phyloP scores from a whole-genome alignment of 2,113 vertebrate species.

The Vidua chalybeata region DNA sequence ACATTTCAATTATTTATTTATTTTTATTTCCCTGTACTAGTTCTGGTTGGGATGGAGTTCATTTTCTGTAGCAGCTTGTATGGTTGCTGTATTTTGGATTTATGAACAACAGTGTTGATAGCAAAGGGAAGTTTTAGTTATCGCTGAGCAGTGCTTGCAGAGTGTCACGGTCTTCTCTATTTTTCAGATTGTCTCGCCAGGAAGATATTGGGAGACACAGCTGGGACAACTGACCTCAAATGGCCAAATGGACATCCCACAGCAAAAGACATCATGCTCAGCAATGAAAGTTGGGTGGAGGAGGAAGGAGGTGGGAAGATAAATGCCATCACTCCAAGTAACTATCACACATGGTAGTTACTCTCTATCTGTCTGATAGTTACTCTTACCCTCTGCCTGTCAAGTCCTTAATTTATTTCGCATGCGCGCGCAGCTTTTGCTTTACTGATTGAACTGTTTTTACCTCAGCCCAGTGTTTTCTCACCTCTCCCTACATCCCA shows the following conservation, averaged over 20 bases:
- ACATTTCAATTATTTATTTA: not conserved
- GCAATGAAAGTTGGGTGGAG: not conserved
- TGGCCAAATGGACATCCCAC: not conserved
- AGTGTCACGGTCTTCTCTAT: not conserved
- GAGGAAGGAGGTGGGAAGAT: not conserved
- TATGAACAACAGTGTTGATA: not conserved
- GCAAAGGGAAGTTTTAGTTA: not conserved
- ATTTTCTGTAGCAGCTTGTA: not conserved
- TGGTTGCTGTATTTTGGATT: not conserved
- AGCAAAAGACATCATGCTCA: not conserved
- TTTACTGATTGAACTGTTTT: not conserved
- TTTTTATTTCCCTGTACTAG: not conserved
- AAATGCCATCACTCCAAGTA: not conserved
- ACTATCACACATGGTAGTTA: rapidly evolving
- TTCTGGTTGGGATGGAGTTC: not conserved
- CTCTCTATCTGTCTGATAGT: not conserved
- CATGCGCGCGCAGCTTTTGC: rapidly evolving
- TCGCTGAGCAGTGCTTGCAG: not conserved
- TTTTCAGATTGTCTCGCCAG: not conserved
- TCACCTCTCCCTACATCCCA: not conserved
- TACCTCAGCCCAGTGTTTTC: not conserved
- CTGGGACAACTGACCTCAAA: not conserved
- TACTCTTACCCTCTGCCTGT: not conserved
- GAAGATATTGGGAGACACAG: not conserved
- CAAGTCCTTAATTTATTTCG: not conserved